These are phyloP conservation scores for Epirrhoe alternata DNA, from an alignment of 2,888 invertebrate genomes.

Conservation along the genomic window DNA sequence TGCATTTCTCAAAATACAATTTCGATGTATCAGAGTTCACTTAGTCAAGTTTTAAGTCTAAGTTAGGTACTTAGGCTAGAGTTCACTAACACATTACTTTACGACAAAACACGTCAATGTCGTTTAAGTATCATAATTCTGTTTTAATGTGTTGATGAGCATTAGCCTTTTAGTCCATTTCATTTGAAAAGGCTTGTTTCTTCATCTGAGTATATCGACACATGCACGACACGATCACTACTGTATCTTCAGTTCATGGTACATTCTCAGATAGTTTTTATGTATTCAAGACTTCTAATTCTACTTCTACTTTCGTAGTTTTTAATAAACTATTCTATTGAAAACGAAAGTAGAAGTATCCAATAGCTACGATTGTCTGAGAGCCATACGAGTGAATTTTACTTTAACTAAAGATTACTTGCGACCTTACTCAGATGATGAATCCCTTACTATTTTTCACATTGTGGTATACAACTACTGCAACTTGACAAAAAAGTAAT, in stretches of 20 bases:
- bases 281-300: no score
- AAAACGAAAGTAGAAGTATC: no score
- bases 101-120: neutral
- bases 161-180: neutral
- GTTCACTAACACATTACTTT: neutral
- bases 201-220: no score
- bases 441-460: neutral
- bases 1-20: slow-evolving; percentile 34
- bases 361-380: no score
- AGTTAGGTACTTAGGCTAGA: neutral
- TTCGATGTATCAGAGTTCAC: slow-evolving; percentile 22
- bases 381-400: no score
- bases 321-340: no score
- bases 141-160: slow-evolving; percentile 1
- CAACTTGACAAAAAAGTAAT: slow-evolving; percentile 18
- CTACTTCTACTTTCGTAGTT: no score
- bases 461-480: slow-evolving; percentile 7
- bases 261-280: no score
- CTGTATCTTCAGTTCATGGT: no score
- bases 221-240: no score
- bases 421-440: no score
- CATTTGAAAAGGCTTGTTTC: neutral
- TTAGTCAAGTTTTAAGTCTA: slow-evolving; percentile 3
- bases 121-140: neutral
- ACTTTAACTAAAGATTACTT: no score